Evolutionary conservation across 1,140 invertebrate species (phyloP).

Genomic region (Ceratina calcarata): DNA sequence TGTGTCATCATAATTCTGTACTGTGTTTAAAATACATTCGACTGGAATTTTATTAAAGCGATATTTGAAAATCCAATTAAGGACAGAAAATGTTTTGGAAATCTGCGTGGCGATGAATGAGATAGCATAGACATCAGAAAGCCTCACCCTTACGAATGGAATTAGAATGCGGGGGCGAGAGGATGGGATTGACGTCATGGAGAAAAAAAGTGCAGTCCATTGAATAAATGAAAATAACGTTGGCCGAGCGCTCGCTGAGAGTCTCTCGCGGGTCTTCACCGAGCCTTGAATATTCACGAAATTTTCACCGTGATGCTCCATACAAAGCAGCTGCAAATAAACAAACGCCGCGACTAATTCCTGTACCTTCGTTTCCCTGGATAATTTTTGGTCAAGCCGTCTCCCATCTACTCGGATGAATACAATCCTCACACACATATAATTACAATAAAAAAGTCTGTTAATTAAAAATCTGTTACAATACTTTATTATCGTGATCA

Average conservation of each 20-base stretch:
- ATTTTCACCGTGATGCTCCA: conserved; percentile 4
- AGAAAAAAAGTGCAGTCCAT: conserved; percentile 9
- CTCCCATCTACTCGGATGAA: too few species aligned
- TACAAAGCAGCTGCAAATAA: neutral
- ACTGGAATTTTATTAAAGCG: too few species aligned
- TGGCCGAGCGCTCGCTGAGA: neutral
- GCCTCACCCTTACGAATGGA: conserved; percentile 25
- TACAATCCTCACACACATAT: too few species aligned
- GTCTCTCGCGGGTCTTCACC: conserved; percentile 1
- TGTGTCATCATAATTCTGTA: too few species aligned
- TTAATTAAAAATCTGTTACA: too few species aligned
- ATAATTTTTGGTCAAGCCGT: neutral
- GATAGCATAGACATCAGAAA: neutral
- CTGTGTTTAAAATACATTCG: too few species aligned
- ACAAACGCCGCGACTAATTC: neutral
- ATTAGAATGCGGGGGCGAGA: conserved; percentile 16
- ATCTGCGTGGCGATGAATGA: neutral
- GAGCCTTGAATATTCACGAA: conserved; percentile 28
- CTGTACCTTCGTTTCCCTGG: neutral
- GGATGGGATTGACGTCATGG: conserved; percentile 26
- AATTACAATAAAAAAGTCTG: too few species aligned
- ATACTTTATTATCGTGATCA: too few species aligned
- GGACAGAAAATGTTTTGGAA: too few species aligned
- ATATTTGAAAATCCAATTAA: too few species aligned
- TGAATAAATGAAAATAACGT: conserved; percentile 38